phyloP scores from a whole-genome alignment of 30 jellyfish, hydroid and myxozoan species.

The Turritopsis dohrnii region DNA sequence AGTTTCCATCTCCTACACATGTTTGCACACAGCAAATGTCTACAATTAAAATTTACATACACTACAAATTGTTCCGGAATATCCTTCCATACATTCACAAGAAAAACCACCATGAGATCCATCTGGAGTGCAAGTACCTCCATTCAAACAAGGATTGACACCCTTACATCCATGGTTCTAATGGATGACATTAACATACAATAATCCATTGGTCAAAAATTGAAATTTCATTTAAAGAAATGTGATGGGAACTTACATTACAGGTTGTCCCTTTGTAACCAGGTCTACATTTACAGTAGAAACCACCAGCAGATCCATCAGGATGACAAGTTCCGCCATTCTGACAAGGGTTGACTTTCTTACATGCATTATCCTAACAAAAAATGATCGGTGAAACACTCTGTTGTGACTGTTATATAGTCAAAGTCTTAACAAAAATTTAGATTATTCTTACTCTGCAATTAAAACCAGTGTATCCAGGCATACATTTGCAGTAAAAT shows the following conservation, averaged over 20 bases:
- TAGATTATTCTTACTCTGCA: conserved; percentile 23
- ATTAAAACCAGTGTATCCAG: conserved; percentile 63
- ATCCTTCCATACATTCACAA: conserved; percentile 57
- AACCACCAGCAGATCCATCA: conserved; percentile 54
- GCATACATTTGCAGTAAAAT: conserved; percentile 53
- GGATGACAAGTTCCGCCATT: conserved; percentile 52
- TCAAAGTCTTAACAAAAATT: too few species aligned
- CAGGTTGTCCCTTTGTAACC: conserved; percentile 49
- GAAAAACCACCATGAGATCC: conserved; percentile 14
- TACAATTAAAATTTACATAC: conserved; percentile 4
- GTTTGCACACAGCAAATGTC: not conserved
- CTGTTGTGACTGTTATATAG: too few species aligned
- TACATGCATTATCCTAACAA: not conserved
- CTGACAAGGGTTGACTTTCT: conserved; percentile 63
- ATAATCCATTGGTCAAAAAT: not conserved
- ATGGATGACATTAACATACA: not conserved
- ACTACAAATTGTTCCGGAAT: conserved; percentile 52
- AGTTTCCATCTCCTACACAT: too few species aligned
- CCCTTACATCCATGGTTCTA: conserved; percentile 5
- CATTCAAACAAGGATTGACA: conserved; percentile 5
- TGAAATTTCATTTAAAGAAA: not conserved
- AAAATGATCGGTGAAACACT: too few species aligned
- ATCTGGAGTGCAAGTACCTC: conserved; percentile 20
- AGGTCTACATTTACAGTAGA: conserved; percentile 51
- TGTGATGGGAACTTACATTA: not conserved